Evolutionary conservation across 2,797 vertebrate genomes (phyloP), one percentile per base, ranked within the genome.

Genomic region (Myotis myotis): DNA sequence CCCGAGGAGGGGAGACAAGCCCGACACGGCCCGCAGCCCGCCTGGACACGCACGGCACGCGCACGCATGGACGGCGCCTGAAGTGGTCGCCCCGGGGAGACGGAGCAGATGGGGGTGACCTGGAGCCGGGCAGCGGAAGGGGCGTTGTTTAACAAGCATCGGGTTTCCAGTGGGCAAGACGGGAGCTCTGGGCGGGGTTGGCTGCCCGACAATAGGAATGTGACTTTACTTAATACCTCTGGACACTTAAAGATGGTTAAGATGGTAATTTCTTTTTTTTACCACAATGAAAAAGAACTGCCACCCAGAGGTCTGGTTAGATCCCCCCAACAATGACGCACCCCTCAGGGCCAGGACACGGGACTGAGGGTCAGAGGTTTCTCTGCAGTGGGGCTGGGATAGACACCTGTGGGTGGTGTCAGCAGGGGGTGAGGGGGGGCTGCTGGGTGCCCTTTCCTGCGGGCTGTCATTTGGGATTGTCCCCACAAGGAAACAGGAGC

Each of bases 41-140:
- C 57, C 57, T n/a, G 60, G 13, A 60, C 57, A 60, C 55, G 55
- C 55, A 25, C 3, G 22, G 55, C 22, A 11, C 22, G 55, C 0
- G 23, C 55, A 25, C 5, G 57, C 57, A 60, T 12, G 57, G 57
- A 60, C 28, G 12, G 30, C 2, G 7, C 16, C 6, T 17, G 16
- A 6, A 23, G 6, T 0, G 33, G 71, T 33, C 13, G 28, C n/a
- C 6, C 17, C 20, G 17, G 16, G 53, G 44, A 55, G 25, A 22
- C 6, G 30, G 62, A 44, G 20, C 4, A 16, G 71, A 6, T 2
- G n/a, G 3, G 11, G 38, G 36, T 3, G 6, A 28, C 4, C 16
- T 0, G 4, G 72, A 15, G 5, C 41, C 6, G 1, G 44, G 51
- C 0, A 13, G 19, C 4, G 16, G 30, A 10, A 22, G 8, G 19